Conservation (phyloP, 2,888 invertebrate species). For the Lacanobia oleracea region DNA sequence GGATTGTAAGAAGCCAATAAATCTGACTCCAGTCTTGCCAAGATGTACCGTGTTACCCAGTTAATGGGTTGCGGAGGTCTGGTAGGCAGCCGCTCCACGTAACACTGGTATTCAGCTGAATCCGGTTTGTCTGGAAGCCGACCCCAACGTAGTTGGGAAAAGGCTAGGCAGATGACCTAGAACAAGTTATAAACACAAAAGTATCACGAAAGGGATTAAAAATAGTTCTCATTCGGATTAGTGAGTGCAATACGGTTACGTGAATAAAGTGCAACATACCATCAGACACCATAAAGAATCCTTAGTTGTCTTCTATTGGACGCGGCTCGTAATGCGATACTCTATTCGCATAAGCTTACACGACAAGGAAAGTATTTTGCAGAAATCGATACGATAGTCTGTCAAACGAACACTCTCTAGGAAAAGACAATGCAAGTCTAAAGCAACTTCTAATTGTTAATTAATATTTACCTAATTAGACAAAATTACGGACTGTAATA, state of each 20-base stretch:
- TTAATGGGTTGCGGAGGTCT: no score
- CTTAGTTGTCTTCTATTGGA: conserved; percentile 3
- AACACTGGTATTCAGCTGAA: no score
- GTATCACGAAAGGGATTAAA: no score
- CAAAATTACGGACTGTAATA: neutral
- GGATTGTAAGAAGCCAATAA: no score
- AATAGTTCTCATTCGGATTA: neutral
- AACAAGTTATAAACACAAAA: no score
- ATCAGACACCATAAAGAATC: conserved; percentile 1
- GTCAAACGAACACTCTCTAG: neutral
- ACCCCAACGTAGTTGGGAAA: no score
- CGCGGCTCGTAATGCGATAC: conserved; percentile 4
- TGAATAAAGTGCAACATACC: neutral
- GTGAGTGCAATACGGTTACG: neutral
- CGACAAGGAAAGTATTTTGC: conserved; percentile 14
- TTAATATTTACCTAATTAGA: conserved; percentile 13
- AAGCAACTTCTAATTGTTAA: conserved; percentile 11
- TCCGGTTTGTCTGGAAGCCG: no score
- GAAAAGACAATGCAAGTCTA: conserved; percentile 12
- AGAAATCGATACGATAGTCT: conserved; percentile 12
- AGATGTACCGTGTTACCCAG: no score
- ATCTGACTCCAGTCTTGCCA: no score
- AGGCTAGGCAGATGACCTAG: no score
- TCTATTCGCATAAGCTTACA: conserved; percentile 8
- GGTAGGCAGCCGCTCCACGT: no score